Percentiles rank a stretch among this genome's conserved stretches.
Evolutionary conservation across 2,797 vertebrate species (phyloP).

Genomic region (Xenops minutus): DNA sequence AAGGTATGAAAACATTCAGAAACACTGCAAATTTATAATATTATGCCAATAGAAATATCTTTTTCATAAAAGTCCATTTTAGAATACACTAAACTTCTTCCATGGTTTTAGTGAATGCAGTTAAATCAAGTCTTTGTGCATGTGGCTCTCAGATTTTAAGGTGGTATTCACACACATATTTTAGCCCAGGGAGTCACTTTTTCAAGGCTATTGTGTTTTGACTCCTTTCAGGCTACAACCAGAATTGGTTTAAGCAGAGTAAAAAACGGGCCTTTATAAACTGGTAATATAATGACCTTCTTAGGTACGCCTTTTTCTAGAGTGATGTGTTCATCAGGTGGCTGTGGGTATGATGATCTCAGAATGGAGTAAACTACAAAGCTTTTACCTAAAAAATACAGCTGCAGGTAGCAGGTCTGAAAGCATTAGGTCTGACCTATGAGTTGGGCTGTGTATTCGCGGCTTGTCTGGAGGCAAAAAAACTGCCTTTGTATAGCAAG

Average conservation of each 20-base stretch:
- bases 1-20: background rate
- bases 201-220: background rate
- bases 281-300: background rate
- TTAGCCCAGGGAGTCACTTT: background rate
- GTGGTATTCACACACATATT: background rate
- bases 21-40: background rate
- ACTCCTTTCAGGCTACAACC: background rate
- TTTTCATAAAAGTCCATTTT: background rate
- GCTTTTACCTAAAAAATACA: background rate
- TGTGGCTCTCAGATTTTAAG: background rate
- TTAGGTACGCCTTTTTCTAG: background rate
- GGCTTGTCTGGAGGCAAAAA: background rate
- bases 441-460: background rate
- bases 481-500: background rate
- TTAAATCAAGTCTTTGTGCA: background rate
- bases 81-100: background rate
- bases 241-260: background rate
- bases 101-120: background rate
- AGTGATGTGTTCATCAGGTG: background rate
- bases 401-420: background rate
- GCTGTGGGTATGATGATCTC: background rate
- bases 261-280: background rate
- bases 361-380: background rate
- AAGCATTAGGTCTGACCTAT: background rate
- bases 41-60: background rate